Evolutionary conservation across 2,888 invertebrate species (phyloP), one percentile per base, ranked within the genome.

Genomic region (Drosophila recens): DNA sequence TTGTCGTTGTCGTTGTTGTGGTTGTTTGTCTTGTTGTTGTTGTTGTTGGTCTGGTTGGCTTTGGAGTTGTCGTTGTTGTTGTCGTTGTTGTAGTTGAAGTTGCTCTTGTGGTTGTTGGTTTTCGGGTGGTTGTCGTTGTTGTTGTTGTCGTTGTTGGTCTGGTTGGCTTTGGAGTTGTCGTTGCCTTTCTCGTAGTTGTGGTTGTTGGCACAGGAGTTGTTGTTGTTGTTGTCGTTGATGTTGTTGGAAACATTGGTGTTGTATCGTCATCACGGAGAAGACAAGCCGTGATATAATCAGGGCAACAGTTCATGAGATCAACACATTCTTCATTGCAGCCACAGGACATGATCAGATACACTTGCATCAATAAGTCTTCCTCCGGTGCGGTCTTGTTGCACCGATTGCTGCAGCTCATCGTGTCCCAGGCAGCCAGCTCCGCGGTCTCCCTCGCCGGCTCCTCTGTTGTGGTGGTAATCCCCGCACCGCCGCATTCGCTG

Each of bases 311-410:
- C 0, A 93, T 93, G 0, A 90, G 87, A 1, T 92, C 85, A 1
- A 94, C 88, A 79, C 97, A 97, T 0, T 92, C 87, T 0, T 93
- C 79, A 56, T 93, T 92, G 76, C 96, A 97, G 46, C 94, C 94
- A 80, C 96, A 97, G 0, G 91, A 89, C 9, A 81, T 81, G 8
- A 80, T 66, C 4, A 87, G 42, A 1, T 88, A 87, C 1, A 88
- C 42, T 0, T 34, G 13, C 1, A 0, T 1, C 0, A 27, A 0
- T 0, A 27, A 0, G 9, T 34, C 33, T 0, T 40, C 30, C 3
- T 2, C 0, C 0, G 65, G 53, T 1, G 53, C 58, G 0, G 52
- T 0, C 9, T 66, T 27, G 4, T 65, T 71, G 36, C 73, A 80
- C 0, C 84, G 81, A 11, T 54, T 40, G 0, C 10, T 66, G 54